Evolutionary conservation across 23 tunicate species (phyloP).

Genomic region (Diplosoma virens): DNA sequence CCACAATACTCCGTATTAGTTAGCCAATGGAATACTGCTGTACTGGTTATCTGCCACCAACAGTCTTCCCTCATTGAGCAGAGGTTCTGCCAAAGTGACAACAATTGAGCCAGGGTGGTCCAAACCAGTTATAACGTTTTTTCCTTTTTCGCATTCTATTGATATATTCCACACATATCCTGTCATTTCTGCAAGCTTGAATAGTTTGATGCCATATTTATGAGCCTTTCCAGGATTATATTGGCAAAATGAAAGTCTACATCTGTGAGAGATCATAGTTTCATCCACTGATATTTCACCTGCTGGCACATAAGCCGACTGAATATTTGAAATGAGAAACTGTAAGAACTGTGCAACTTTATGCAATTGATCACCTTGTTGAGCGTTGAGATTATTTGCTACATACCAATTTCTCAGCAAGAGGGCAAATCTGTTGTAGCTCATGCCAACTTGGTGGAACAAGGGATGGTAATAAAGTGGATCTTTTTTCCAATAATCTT

Average conservation of each 20-base stretch:
- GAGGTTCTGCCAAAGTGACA: slow-evolving; percentile 32
- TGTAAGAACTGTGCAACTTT: slow-evolving; percentile 7
- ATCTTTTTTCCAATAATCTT: slow-evolving; percentile 22
- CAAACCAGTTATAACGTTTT: slow-evolving; percentile 6
- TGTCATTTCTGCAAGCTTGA: slow-evolving; percentile 32
- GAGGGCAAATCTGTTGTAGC: slow-evolving; percentile 18
- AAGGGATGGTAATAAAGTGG: slow-evolving; percentile 20
- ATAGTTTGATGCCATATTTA: slow-evolving; percentile 25
- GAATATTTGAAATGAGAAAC: slow-evolving; percentile 3
- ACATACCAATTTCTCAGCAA: slow-evolving; percentile 15
- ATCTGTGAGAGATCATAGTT: slow-evolving; percentile 14
- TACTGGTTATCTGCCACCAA: slow-evolving; percentile 22
- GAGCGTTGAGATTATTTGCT: slow-evolving; percentile 20
- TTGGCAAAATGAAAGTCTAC: slow-evolving; percentile 26
- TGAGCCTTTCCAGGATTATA: slow-evolving; percentile 25
- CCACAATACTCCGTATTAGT: slow-evolving; percentile 23
- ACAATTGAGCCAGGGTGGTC: slow-evolving; percentile 21
- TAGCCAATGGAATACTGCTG: slow-evolving; percentile 23
- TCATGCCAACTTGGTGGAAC: slow-evolving; percentile 26
- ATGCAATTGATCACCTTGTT: slow-evolving; percentile 20
- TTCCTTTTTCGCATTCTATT: slow-evolving; percentile 7
- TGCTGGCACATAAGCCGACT: slow-evolving; percentile 17
- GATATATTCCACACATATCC: slow-evolving; percentile 19
- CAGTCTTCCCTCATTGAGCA: slow-evolving; percentile 23
- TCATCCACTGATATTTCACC: slow-evolving; percentile 25